These are phyloP conservation scores for Drosophila ananassae DNA, from an alignment of 1,140 invertebrate genomes.

Conservation along the genomic window DNA sequence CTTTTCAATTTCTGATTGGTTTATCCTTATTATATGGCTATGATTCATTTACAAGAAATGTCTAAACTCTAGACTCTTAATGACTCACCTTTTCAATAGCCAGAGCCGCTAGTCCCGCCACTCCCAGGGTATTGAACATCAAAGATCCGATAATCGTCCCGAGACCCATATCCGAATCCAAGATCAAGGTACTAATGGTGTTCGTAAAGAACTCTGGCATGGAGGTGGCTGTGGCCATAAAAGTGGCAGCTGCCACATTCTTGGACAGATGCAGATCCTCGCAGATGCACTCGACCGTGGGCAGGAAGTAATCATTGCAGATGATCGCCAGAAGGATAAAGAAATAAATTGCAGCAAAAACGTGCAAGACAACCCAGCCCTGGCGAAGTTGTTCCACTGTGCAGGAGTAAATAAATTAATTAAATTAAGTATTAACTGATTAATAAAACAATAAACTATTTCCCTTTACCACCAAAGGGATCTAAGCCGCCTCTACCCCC, in stretches of 20 bases:
- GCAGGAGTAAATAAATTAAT: background rate
- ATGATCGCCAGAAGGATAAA: constrained; percentile 91
- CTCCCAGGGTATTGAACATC: constrained; percentile 94
- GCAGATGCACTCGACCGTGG: constrained; percentile 92
- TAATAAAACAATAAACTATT: background rate
- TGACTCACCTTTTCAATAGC: constrained; percentile 88
- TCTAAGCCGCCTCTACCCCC: background rate
- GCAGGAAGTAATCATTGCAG: constrained; percentile 94
- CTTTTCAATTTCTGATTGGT: background rate
- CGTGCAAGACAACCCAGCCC: constrained; percentile 90
- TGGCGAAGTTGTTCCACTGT: constrained; percentile 86
- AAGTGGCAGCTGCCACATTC: constrained; percentile 95
- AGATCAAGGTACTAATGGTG: constrained; percentile 92
- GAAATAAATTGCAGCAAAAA: constrained; percentile 91
- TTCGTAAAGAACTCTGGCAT: constrained; percentile 96
- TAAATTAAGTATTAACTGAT: background rate
- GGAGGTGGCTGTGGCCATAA: constrained; percentile 95
- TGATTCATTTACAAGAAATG: no score
- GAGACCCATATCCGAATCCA: constrained; percentile 90
- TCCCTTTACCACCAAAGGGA: background rate
- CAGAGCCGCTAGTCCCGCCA: constrained; percentile 92
- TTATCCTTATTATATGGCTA: background rate
- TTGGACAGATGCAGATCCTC: constrained; percentile 89
- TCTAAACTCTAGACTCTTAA: no score
- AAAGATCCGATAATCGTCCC: constrained; percentile 95